Base-by-base conservation (phyloP, 2,888 invertebrate genomes). In the Sesia apiformis region DNA sequence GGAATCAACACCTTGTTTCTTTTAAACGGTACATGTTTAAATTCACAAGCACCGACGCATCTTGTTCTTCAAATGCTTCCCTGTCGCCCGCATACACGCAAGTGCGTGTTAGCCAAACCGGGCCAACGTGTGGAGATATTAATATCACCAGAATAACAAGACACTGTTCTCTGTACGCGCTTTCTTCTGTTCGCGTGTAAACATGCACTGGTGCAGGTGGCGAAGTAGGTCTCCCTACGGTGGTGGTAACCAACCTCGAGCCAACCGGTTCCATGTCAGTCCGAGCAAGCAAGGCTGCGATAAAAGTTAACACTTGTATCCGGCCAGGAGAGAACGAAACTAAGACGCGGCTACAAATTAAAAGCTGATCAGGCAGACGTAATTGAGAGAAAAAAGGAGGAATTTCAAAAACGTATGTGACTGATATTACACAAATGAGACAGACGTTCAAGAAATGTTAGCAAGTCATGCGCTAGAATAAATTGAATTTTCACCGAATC, bases 241-340 rank as follows among this genome's bases (percentile, higher is more conserved):
- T 63, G 77, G 82, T 62, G 57, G 61, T 57, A 63, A 63, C 60
- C 76, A 79, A 70, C 71, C 75, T 76, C 73, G 69, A 52, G 66
- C 65, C 78, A 77, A 87, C 87, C 87, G 85, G 88, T 87, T 86
- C 76, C 70, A 64, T 66, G 65, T 65, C 64, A 62, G 66, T 64
- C 75, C 66, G 71, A 65, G 71, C 63, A 59, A 66, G 69, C 78
- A 72, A 74, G 75, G 69, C 69, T 70, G 66, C 69, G 77, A 78
- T 77, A 75, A 75, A 60, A 59, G 56, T 61, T 72, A 72, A 73
- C 68, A 71, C 74, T 74, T 66, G 72, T 72, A 63, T 65, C 61
- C 60, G 61, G 60, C 56, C 54, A 60, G 60, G 55, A 61, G 57
- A 63, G 63, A 67, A 60, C 39, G 54, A 60, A 51, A 58, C 52